These are phyloP conservation scores for Poecilia wingei DNA, from an alignment of 2,797 vertebrate genomes.

Conservation along the genomic window DNA sequence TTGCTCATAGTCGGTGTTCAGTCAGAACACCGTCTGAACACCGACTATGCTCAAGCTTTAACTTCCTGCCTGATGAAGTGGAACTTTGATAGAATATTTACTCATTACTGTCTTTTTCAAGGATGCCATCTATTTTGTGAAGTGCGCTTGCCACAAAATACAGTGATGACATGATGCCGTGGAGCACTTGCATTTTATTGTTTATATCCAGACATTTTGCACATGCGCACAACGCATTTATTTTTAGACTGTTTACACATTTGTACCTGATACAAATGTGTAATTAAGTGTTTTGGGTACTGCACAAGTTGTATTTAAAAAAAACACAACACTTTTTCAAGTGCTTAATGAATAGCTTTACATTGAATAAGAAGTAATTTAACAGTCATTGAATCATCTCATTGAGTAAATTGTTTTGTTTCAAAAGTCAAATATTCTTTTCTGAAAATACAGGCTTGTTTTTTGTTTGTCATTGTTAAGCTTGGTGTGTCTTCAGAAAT, in stretches of 20 bases:
- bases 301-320: not conserved
- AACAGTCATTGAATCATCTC: not conserved
- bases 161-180: not conserved
- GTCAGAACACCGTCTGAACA: no score
- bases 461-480: not conserved
- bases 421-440: not conserved
- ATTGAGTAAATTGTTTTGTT: not conserved
- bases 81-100: no score
- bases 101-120: not conserved
- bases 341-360: not conserved
- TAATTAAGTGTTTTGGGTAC: not conserved
- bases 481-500: not conserved
- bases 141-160: not conserved
- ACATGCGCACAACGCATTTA: not conserved
- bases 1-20: no score
- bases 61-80: no score
- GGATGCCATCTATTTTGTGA: not conserved
- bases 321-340: not conserved
- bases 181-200: no score
- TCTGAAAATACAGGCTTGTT: not conserved
- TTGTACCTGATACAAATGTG: not conserved
- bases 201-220: no score
- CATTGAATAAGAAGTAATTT: not conserved
- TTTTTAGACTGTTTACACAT: not conserved
- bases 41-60: no score